Percentiles rank a stretch among this genome's conserved stretches.
Evolutionary conservation across 2,888 invertebrate species (phyloP).

Genomic region (Heliconius ethilla): DNA sequence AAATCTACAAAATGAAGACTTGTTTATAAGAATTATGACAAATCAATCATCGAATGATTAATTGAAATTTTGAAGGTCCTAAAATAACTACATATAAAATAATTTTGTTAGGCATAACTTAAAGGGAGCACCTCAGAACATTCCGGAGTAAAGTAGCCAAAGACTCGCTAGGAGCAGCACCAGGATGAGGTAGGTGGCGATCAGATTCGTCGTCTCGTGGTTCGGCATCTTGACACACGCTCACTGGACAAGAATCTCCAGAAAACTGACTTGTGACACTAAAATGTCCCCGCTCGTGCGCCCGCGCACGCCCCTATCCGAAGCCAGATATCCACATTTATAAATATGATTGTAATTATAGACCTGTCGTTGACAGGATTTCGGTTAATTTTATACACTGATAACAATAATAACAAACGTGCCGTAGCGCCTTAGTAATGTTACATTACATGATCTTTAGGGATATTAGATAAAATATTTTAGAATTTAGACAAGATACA

Average conservation of each 20-base stretch:
- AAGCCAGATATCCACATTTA: slow-evolving; percentile 62
- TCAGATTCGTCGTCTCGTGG: slow-evolving; percentile 85
- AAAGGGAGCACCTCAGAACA: slow-evolving; percentile 74
- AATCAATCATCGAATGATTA: not conserved
- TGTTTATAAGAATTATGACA: not conserved
- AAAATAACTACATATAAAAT: not conserved
- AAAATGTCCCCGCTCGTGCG: slow-evolving; percentile 54
- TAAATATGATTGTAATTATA: slow-evolving; percentile 66
- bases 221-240: slow-evolving; percentile 73
- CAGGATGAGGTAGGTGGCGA: slow-evolving; percentile 87
- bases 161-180: slow-evolving; percentile 84
- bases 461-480: not conserved
- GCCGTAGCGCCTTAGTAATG: slow-evolving; percentile 1
- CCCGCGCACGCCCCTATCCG: slow-evolving; percentile 62
- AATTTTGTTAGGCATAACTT: not conserved
- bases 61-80: not conserved
- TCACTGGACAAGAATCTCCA: slow-evolving; percentile 68
- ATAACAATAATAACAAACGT: slow-evolving; percentile 44
- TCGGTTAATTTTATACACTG: slow-evolving; percentile 35
- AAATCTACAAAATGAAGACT: not conserved
- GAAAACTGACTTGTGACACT: slow-evolving; percentile 63
- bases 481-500: not conserved
- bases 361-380: slow-evolving; percentile 58
- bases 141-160: slow-evolving; percentile 86
- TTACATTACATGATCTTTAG: not conserved